Evolutionary conservation across 2,797 vertebrate genomes (phyloP).

Genomic region (Alexandromys oeconomus): DNA sequence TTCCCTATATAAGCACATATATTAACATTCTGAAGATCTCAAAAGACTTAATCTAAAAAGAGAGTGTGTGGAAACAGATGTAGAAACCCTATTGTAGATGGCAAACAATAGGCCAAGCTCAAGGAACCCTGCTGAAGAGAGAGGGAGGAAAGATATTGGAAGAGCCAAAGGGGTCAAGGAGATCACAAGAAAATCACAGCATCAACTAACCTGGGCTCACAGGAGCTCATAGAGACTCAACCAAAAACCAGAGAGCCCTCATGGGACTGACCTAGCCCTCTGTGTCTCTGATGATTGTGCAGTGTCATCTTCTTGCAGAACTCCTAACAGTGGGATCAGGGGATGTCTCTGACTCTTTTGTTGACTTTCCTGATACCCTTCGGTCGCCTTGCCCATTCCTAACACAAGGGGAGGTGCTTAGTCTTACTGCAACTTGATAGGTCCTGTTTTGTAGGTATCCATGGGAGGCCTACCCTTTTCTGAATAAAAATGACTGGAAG

Average conservation of each 20-base stretch:
- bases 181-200: neutral
- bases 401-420: neutral
- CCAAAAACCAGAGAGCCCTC: neutral
- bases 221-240: neutral
- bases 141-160: neutral
- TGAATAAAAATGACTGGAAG: neutral
- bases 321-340: neutral
- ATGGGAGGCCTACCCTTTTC: neutral
- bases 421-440: neutral
- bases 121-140: neutral
- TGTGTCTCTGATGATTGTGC: neutral
- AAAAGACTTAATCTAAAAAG: conserved; percentile 62
- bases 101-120: neutral
- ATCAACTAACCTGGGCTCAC: neutral
- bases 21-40: conserved; percentile 41
- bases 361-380: neutral
- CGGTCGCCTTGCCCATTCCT: neutral
- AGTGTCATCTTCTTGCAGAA: neutral
- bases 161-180: neutral
- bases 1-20: neutral
- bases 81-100: too few species aligned
- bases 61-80: neutral
- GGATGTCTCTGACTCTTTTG: neutral
- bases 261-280: neutral
- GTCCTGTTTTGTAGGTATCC: neutral